Base-by-base conservation (phyloP, 2,888 invertebrate genomes). In the Campoletis raptor region DNA sequence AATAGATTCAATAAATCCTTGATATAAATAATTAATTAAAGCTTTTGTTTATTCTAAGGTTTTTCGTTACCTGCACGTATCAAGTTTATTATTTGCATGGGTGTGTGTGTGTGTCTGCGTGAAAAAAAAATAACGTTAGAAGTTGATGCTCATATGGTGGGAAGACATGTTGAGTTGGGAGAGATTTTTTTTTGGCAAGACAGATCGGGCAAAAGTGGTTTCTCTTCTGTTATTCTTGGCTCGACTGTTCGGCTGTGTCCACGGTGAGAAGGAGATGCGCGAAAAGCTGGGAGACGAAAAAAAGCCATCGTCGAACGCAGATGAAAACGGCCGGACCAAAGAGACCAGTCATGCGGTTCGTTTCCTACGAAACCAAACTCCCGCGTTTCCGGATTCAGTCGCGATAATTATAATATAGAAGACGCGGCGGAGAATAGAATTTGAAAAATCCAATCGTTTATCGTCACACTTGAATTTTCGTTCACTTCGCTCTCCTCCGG, bases 121-220 rank as follows among this genome's bases (percentile, higher is more conserved):
- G 21, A 15, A 8, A 48, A 18, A 48, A 18, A 30, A 72, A 54
- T 0, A 48, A 12, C 12, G 21, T 21, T 52, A 21, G 15, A 57
- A 57, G 40, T 61, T 40, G 1, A 57, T 9, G 18, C 15, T 61
- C 40, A 24, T 40, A 24, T 40, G 42, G 21, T 37, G 54, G 54
- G 42, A 72, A 57, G 36, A 15, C 61, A 42, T 57, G 74, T 70
- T 42, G 45, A 54, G 36, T 80, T 40, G 6, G 72, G 54, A 42
- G 61, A 79, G 57, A 30, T 57, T 74, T 79, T 61, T 61, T 78
- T 94, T 95, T 95, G 92, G 94, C 94, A 95, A 94, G 93, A 94
- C 90, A 93, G 83, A 94, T 73, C 93, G 93, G 92, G 88, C 92
- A 83, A 88, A 90, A 66, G 57, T 90, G 91, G 92, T 95, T 94